Conservation (phyloP, 2,797 vertebrate genomes). For the Catharus ustulatus region DNA sequence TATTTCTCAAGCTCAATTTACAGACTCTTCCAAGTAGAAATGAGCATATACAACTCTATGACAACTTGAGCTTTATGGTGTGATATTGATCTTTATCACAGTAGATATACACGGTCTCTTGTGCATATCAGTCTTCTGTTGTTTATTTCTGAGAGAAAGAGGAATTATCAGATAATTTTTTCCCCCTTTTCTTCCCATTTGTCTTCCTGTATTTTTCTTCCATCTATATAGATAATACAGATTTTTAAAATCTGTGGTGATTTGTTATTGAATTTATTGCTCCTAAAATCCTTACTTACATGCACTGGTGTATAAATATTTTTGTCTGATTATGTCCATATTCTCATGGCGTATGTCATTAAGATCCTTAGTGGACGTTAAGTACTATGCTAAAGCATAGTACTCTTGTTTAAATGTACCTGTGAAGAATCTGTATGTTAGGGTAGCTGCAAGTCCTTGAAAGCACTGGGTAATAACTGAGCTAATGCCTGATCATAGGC, state of each 20-base stretch:
- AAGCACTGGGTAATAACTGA: background rate
- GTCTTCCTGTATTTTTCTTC: background rate
- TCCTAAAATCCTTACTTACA: background rate
- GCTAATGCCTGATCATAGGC: background rate
- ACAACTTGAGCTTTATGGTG: background rate
- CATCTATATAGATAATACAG: background rate
- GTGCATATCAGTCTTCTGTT: background rate
- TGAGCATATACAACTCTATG: background rate
- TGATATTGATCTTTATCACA: background rate
- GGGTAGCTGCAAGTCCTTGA: background rate
- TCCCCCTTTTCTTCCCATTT: background rate
- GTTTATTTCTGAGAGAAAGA: background rate
- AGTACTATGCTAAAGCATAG: background rate
- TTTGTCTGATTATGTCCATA: background rate
- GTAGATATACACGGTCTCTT: background rate
- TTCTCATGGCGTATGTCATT: background rate
- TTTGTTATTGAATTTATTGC: background rate
- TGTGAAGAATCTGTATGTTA: background rate
- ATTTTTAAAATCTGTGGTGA: background rate
- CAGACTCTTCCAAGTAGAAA: background rate
- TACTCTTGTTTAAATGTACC: background rate
- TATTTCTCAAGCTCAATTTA: background rate
- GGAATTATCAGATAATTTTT: background rate
- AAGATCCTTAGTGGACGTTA: background rate
- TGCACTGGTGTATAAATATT: accelerated